Base-by-base conservation (phyloP, 2,113 vertebrate species). In the Rhinichthys klamathensis region DNA sequence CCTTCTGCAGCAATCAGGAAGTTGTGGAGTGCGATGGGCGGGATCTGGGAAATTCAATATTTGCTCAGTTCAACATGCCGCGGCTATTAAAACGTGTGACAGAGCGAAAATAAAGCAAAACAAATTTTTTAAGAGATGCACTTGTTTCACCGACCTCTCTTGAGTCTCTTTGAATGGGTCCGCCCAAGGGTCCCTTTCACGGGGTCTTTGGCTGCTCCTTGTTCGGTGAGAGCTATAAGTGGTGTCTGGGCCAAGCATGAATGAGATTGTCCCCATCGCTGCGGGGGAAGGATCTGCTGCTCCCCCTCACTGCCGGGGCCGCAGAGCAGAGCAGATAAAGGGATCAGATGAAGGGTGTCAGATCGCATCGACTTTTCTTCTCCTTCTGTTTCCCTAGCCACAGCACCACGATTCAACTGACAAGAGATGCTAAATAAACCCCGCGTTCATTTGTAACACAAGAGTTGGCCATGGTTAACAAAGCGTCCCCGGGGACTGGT, bases 401-500 rank as follows among this genome's bases (percentile, higher is more conserved):
- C 85, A 85, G 74, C 81, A 54, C 77, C 85, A 69, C 86, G 77
- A 89, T 87, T 89, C 76, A 82, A 80, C 69, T 84, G 84, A 67
- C 89, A 89, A 80, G 49, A 87, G 86, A 88, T 87, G 83, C 87
- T 87, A 91, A 89, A 89, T 70, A 84, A 72, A 86, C 83, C 41
- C 51, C 18, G 56, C 61, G 49, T 86, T 86, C 83, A 80, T 83
- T 83, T 90, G 85, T 82, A 86, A 89, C 84, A 88, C 84, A 84
- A 82, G 84, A 51, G 63, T 75, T 80, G 49, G 75, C 41, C 4
- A 79, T 27, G 32, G 84, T 58, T 32, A 83, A 74, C 84, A 85
- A 83, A 72, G 27, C 8, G 23, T 84, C 87, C 80, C 75, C 27
- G 2, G 84, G 83, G 84, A 80, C 69, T 80, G 49, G 46, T 60